phyloP scores from a whole-genome alignment of 1,140 invertebrate species.

The Zaprionus vittiger region DNA sequence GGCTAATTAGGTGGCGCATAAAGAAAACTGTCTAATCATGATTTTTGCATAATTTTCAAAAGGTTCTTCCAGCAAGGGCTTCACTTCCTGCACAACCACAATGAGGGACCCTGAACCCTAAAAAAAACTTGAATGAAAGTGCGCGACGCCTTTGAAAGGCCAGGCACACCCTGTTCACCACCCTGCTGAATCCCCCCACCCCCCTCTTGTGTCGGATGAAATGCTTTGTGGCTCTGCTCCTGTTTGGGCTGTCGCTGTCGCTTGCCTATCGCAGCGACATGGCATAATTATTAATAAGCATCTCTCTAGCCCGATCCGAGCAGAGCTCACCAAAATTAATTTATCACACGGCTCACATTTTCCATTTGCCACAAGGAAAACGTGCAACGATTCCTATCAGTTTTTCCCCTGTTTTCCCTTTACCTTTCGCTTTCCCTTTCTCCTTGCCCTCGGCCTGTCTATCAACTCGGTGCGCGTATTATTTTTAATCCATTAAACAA shows the following conservation, averaged over 20 bases:
- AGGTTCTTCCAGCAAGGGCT: conserved; percentile 42
- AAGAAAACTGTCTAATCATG: conserved; percentile 73
- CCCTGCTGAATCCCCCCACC: not conserved
- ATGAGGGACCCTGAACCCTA: conserved; percentile 56
- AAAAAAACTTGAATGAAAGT: conserved; percentile 55
- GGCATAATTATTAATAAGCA: conserved; percentile 66
- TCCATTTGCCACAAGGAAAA: conserved; percentile 62
- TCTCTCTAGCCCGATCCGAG: conserved; percentile 43
- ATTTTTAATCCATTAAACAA: conserved; percentile 83
- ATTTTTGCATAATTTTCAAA: conserved; percentile 78
- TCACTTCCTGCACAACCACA: conserved; percentile 41
- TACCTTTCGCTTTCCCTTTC: conserved; percentile 14
- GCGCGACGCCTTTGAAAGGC: conserved; percentile 29
- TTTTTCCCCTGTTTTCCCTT: conserved; percentile 17
- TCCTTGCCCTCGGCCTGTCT: conserved; percentile 2
- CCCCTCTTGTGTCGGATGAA: not conserved
- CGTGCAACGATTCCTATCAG: conserved; percentile 75
- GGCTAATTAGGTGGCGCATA: conserved; percentile 61
- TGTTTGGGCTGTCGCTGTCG: conserved; percentile 9
- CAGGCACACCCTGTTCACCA: not conserved
- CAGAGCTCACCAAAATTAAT: conserved; percentile 75
- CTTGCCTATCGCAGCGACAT: conserved; percentile 42
- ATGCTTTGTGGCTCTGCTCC: conserved; percentile 50
- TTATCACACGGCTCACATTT: conserved; percentile 77
- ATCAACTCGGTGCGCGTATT: conserved; percentile 55